A percentile compares a stretch with the other conserved stretches of the same genome.
phyloP scores from a whole-genome alignment of 2,113 vertebrate species.

The Seriola dumerili region DNA sequence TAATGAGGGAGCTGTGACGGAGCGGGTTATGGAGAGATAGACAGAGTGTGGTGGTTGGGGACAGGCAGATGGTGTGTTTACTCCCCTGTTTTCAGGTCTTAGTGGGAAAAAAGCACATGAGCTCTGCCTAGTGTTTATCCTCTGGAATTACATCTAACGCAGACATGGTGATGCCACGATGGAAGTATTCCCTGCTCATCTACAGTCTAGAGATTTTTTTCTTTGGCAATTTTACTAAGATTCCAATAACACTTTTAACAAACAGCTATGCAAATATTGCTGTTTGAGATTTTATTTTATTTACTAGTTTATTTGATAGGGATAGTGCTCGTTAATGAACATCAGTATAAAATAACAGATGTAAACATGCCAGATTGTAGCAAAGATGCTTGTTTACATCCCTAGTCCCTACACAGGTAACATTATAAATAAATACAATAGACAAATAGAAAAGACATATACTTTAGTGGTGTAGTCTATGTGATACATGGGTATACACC shows the following conservation, averaged over 20 bases:
- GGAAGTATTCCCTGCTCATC: conserved; percentile 19
- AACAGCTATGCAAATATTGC: background rate
- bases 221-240: background rate
- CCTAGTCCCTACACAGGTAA: too few species aligned
- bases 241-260: background rate
- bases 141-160: conserved; percentile 54
- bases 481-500: too few species aligned
- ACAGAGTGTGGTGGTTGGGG: conserved; percentile 29
- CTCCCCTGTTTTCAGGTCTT: conserved; percentile 27
- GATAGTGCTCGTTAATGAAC: too few species aligned
- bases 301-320: too few species aligned
- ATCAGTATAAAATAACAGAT: too few species aligned
- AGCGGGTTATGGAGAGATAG: conserved; percentile 44
- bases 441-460: too few species aligned
- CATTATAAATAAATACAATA: too few species aligned
- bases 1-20: conserved; percentile 66
- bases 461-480: too few species aligned
- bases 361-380: too few species aligned
- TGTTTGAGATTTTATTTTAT: background rate
- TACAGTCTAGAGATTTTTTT: background rate
- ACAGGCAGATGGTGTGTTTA: conserved; percentile 55
- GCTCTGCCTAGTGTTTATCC: conserved; percentile 68
- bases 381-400: too few species aligned
- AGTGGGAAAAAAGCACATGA: conserved; percentile 54
- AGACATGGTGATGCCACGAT: background rate